phyloP scores from a whole-genome alignment of 2,888 invertebrate species.

The Pseudococcus longispinus region DNA sequence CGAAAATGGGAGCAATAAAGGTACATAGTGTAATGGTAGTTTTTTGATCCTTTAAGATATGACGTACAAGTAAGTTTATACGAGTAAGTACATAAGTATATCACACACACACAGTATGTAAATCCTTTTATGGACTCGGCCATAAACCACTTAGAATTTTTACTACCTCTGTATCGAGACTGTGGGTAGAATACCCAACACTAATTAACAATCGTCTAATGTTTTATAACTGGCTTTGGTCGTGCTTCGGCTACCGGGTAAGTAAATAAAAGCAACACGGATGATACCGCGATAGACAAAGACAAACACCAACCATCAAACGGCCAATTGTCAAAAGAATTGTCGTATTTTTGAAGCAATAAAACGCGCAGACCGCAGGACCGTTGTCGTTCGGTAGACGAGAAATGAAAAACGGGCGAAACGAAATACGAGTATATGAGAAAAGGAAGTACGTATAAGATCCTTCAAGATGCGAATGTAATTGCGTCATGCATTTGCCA shows the following conservation, averaged over 20 bases:
- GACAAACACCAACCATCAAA: not conserved
- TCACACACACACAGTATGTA: not conserved
- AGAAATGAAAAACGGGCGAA: slow-evolving; percentile 5
- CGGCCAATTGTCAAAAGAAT: not conserved
- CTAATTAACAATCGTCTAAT: not conserved
- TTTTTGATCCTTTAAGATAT: slow-evolving; percentile 6
- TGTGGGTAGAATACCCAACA: not conserved
- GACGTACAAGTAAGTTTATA: not conserved
- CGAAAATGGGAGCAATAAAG: slow-evolving; percentile 6
- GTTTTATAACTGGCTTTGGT: not conserved
- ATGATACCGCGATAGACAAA: not conserved
- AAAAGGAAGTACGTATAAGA: slow-evolving; percentile 40
- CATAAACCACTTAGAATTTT: not conserved
- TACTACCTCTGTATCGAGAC: not conserved
- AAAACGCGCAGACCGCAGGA: not conserved
- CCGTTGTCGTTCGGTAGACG: not conserved
- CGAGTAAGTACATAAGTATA: not conserved
- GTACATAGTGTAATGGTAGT: not conserved
- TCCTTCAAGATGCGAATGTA: slow-evolving; percentile 46
- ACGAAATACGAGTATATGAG: not conserved
- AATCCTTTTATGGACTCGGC: not conserved
- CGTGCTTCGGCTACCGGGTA: not conserved
- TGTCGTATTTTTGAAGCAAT: not conserved
- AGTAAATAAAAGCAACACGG: not conserved
- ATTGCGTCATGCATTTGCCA: slow-evolving; percentile 51